These are phyloP conservation scores for Trachymyrmex cornetzi DNA, from an alignment of 1,140 invertebrate species.

Conservation along the genomic window DNA sequence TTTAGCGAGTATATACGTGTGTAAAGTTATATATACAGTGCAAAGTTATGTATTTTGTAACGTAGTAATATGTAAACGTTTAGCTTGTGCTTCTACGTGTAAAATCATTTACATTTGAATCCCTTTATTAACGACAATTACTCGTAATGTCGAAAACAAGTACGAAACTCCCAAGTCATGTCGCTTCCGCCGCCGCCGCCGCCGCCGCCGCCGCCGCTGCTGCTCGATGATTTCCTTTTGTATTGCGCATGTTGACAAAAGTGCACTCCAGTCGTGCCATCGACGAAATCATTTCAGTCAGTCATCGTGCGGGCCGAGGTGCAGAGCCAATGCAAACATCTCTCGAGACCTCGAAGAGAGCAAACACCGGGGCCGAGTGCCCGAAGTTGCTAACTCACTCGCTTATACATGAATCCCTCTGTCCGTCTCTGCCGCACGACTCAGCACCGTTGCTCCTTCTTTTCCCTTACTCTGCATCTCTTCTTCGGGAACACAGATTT, in stretches of 20 bases:
- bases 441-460: slow-evolving; percentile 27
- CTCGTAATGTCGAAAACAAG: slow-evolving; percentile 29
- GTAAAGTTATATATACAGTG: background rate
- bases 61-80: background rate
- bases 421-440: slow-evolving; percentile 4
- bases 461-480: background rate
- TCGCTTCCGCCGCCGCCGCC: slow-evolving; percentile 24
- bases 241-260: slow-evolving; percentile 46
- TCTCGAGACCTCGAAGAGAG: slow-evolving; percentile 62
- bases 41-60: no score
- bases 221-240: slow-evolving; percentile 32
- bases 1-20: background rate
- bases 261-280: slow-evolving; percentile 53
- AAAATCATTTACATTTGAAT: background rate
- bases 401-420: slow-evolving; percentile 55
- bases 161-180: slow-evolving; percentile 41
- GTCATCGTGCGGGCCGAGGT: slow-evolving; percentile 67
- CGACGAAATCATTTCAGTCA: slow-evolving; percentile 71
- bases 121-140: slow-evolving; percentile 36
- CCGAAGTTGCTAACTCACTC: slow-evolving; percentile 70
- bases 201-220: background rate
- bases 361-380: slow-evolving; percentile 60
- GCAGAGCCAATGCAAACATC: slow-evolving; percentile 72
- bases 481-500: background rate
- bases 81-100: background rate